Evolutionary conservation across 37 sponge, comb jelly and placozoan species (phyloP).

Genomic region (Bolinopsis microptera): DNA sequence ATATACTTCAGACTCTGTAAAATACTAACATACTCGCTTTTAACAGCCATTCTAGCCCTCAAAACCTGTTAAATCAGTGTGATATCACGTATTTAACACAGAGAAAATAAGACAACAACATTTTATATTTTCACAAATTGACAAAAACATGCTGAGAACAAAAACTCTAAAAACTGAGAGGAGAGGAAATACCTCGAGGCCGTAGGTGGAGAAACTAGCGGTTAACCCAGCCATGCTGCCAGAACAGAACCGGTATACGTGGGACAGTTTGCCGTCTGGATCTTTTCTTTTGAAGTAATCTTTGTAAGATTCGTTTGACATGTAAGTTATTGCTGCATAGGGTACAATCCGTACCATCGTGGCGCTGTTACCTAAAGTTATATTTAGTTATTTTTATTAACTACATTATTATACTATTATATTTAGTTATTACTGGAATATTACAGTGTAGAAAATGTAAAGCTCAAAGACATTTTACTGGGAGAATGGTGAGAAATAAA

Average conservation of each 20-base stretch:
- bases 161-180: no score
- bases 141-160: no score
- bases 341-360: constrained; percentile 70
- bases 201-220: background rate
- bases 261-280: background rate
- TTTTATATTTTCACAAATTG: no score
- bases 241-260: background rate
- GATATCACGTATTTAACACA: no score
- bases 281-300: background rate
- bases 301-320: constrained; percentile 68
- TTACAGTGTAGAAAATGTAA: no score
- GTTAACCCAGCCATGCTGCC: constrained; percentile 44
- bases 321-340: constrained; percentile 74
- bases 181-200: background rate
- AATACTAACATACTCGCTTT: constrained; percentile 11
- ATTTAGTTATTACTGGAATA: no score
- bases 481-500: no score
- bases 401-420: no score
- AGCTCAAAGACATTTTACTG: no score
- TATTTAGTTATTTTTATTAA: background rate
- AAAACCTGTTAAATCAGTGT: background rate
- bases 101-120: no score
- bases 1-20: background rate
- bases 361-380: constrained; percentile 67
- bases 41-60: background rate